These are phyloP conservation scores for Heliconius hermathena DNA, from an alignment of 1,140 invertebrate species.

Conservation along the genomic window DNA sequence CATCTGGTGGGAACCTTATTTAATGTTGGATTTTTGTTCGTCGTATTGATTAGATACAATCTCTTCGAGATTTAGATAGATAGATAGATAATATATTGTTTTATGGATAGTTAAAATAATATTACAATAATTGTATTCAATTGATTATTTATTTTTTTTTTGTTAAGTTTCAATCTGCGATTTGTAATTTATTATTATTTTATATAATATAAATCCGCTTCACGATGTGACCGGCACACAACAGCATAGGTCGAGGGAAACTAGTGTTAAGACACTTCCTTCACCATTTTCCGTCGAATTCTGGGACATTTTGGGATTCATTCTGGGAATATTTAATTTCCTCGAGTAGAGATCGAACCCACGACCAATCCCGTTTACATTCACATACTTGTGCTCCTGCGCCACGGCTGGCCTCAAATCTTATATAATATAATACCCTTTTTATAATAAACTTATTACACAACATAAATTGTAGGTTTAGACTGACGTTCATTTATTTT, in stretches of 20 bases:
- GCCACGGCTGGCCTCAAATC: no score
- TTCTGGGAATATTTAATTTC: no score
- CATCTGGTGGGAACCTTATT: constrained; percentile 36
- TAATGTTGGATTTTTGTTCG: constrained; percentile 37
- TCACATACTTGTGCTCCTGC: background rate
- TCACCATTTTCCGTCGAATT: no score
- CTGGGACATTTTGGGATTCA: no score
- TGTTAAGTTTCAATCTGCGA: background rate
- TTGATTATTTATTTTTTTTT: background rate
- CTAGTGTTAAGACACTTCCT: no score
- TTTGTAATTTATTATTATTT: no score
- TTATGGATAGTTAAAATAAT: background rate
- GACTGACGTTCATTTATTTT: background rate
- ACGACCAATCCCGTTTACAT: background rate
- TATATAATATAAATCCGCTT: no score
- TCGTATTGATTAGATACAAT: constrained; percentile 27
- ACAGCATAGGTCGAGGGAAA: no score
- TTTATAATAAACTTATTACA: background rate
- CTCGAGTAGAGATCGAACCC: no score
- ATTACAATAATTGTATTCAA: background rate
- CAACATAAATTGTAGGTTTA: constrained; percentile 5
- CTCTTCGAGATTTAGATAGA: background rate
- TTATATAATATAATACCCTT: no score
- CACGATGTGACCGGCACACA: no score
- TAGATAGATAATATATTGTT: no score